Evolutionary conservation across 1,140 invertebrate species (phyloP).

Genomic region (Heliconius hermathena): DNA sequence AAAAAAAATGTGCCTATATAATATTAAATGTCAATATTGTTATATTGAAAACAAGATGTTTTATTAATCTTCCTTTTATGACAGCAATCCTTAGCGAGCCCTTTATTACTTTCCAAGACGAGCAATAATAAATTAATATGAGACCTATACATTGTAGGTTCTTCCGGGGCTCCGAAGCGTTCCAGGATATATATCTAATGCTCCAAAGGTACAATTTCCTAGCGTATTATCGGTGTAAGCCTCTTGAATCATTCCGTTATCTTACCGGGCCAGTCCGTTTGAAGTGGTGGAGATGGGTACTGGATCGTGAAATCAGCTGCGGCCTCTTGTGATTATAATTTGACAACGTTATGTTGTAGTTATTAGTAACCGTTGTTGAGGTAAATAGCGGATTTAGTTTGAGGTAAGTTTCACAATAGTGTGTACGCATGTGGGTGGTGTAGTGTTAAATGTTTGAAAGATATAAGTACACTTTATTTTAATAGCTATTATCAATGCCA

Average conservation of each 20-base stretch:
- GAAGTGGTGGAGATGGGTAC: slow-evolving; percentile 15
- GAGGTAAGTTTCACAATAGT: too few species aligned
- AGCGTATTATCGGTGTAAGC: slow-evolving; percentile 29
- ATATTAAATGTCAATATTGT: too few species aligned
- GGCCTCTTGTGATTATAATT: neutral
- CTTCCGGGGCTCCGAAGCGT: neutral
- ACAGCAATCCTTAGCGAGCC: neutral
- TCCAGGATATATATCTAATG: neutral
- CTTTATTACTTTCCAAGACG: neutral
- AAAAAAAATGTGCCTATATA: too few species aligned
- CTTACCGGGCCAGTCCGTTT: slow-evolving; percentile 25
- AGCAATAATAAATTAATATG: slow-evolving; percentile 9
- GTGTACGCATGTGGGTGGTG: too few species aligned
- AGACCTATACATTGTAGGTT: neutral
- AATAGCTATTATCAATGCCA: too few species aligned
- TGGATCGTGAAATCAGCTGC: slow-evolving; percentile 27
- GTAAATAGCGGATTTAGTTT: neutral
- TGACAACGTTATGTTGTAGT: neutral
- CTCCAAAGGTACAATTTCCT: slow-evolving; percentile 24
- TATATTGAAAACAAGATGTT: neutral
- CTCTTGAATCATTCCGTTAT: slow-evolving; percentile 27
- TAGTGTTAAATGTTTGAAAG: too few species aligned
- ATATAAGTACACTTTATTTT: too few species aligned
- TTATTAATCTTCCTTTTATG: neutral
- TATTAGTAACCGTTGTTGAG: neutral